These are phyloP conservation scores for Phodopus roborovskii DNA, from an alignment of 2,113 vertebrate species.

Conservation along the genomic window DNA sequence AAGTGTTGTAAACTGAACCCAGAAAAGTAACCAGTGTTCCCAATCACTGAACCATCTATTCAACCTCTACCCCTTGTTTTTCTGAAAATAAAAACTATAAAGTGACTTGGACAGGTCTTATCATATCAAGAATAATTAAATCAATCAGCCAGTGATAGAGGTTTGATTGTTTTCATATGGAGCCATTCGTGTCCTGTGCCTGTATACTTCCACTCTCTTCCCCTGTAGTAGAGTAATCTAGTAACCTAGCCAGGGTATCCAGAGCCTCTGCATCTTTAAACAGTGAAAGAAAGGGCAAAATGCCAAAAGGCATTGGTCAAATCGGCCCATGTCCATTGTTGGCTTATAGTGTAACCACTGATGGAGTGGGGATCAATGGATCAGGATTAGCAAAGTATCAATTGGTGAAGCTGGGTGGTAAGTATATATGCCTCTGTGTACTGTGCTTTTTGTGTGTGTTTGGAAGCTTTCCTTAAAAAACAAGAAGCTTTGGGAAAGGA, in stretches of 20 bases:
- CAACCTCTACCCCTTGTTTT: background rate
- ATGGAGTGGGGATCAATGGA: background rate
- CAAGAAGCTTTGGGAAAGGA: background rate
- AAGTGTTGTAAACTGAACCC: background rate
- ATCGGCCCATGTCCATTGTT: background rate
- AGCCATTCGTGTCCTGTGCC: background rate
- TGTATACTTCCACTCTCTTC: background rate
- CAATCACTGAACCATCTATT: background rate
- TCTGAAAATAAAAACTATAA: constrained; percentile 35
- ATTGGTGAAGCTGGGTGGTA: background rate
- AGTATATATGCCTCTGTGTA: background rate
- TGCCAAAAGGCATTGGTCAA: background rate
- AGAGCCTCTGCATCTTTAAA: background rate
- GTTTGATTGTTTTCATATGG: background rate
- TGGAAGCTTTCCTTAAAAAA: constrained; percentile 20
- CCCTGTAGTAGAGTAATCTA: background rate
- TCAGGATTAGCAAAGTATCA: background rate
- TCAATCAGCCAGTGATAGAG: background rate
- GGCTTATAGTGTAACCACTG: background rate
- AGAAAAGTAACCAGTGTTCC: background rate
- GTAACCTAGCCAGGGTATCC: background rate
- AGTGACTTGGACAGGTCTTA: background rate
- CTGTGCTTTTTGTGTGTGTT: background rate
- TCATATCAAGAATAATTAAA: background rate
- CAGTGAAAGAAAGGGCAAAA: background rate